These are phyloP conservation scores for Amblyteles armatorius DNA, from an alignment of 2,888 invertebrate species.

Conservation along the genomic window DNA sequence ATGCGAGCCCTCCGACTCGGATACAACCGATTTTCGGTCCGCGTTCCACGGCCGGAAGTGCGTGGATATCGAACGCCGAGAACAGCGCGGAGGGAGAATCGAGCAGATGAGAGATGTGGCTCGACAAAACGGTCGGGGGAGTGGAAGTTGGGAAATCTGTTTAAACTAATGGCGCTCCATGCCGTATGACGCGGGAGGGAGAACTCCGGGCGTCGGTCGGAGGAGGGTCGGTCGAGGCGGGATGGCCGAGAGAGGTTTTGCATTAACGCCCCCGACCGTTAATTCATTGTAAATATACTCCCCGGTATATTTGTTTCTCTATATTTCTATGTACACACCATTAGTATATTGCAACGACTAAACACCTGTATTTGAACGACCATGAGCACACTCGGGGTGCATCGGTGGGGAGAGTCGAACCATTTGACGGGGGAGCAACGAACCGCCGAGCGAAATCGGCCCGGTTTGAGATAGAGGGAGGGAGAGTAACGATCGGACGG, in stretches of 20 bases:
- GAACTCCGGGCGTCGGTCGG: constrained; percentile 31
- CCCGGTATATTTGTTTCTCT: constrained; percentile 78
- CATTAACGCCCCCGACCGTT: constrained; percentile 77
- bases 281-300: constrained; percentile 81
- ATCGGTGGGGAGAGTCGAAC: constrained; percentile 1
- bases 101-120: constrained; percentile 12
- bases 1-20: background rate
- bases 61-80: constrained; percentile 3
- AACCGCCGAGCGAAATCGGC: constrained; percentile 37
- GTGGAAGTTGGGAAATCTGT: constrained; percentile 74
- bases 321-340: constrained; percentile 80
- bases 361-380: constrained; percentile 74
- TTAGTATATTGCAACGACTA: constrained; percentile 78
- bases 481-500: constrained; percentile 16
- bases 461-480: constrained; percentile 22
- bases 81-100: constrained; percentile 1
- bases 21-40: constrained; percentile 13
- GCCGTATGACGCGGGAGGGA: constrained; percentile 39
- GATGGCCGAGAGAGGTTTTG: constrained; percentile 71
- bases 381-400: constrained; percentile 44
- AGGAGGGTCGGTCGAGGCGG: constrained; percentile 16
- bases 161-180: constrained; percentile 78
- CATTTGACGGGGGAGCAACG: constrained; percentile 32
- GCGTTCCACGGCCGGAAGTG: constrained; percentile 10
- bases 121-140: constrained; percentile 34